Conservation (phyloP, 2,888 invertebrate species). For the Tryphoninae sp. region DNA sequence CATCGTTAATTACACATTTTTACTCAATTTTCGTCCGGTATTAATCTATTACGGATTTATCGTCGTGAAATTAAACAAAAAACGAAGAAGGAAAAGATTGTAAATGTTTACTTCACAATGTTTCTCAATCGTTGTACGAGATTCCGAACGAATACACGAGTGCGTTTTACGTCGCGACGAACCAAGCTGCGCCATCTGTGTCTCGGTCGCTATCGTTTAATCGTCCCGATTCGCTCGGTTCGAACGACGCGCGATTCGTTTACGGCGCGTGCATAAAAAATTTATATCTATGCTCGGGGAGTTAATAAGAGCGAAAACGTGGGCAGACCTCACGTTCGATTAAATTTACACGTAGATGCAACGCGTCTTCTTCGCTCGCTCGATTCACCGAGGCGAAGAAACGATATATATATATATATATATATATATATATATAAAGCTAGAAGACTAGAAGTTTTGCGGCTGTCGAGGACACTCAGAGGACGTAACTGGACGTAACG, state of each 20-base stretch:
- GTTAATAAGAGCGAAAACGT: conserved; percentile 34
- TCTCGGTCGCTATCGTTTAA: conserved; percentile 45
- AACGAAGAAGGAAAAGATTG: not conserved
- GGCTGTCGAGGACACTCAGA: conserved; percentile 49
- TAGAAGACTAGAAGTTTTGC: conserved; percentile 33
- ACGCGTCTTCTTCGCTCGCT: not conserved
- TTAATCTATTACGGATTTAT: not conserved
- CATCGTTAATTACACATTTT: conserved; percentile 29
- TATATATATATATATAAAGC: not conserved
- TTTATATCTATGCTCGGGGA: not conserved
- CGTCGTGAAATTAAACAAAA: not conserved
- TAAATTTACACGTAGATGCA: conserved; percentile 43
- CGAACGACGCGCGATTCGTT: conserved; percentile 11
- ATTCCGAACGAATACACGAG: conserved; percentile 28
- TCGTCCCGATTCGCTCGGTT: conserved; percentile 26
- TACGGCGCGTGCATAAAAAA: not conserved
- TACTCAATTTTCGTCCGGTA: not conserved
- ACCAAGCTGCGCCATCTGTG: conserved; percentile 5
- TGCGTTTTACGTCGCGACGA: conserved; percentile 32
- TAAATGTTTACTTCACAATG: not conserved
- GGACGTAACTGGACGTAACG: conserved; percentile 56
- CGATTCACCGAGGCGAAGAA: conserved; percentile 31
- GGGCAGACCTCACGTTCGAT: conserved; percentile 28
- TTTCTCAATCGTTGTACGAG: not conserved
- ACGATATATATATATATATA: not conserved